Evolutionary conservation across 2,113 vertebrate genomes (phyloP).

Genomic region (Mastomys natalensis): DNA sequence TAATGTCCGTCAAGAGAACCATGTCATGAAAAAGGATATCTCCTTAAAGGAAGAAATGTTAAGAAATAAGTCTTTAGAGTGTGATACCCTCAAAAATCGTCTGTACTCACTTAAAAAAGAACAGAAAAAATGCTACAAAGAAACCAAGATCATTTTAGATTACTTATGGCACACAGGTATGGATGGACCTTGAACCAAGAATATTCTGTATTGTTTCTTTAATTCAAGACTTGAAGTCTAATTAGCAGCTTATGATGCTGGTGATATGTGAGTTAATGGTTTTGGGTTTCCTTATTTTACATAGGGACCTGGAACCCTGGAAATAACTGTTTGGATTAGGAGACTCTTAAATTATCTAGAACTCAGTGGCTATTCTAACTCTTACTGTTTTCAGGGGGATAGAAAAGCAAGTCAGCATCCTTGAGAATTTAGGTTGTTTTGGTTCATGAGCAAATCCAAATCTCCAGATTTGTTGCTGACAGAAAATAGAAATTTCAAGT

Average conservation of each 20-base stretch:
- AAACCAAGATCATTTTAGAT: background rate
- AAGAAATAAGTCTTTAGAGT: background rate
- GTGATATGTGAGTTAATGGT: background rate
- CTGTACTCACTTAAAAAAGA: accelerated
- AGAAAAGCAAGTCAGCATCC: background rate
- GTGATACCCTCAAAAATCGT: background rate
- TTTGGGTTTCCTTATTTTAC: background rate
- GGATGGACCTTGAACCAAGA: background rate
- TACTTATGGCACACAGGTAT: conserved; percentile 28
- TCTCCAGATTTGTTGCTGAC: background rate
- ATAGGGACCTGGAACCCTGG: too few relatives aligned
- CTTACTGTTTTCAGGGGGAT: background rate
- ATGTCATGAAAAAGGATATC: background rate
- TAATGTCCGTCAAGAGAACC: background rate
- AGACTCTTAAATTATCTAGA: background rate
- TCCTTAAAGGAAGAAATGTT: background rate
- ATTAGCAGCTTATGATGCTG: background rate
- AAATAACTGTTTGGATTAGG: background rate
- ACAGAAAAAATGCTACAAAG: background rate
- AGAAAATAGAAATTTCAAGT: background rate
- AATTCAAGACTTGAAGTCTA: background rate
- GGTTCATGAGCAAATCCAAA: background rate
- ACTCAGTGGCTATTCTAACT: background rate
- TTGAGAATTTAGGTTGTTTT: background rate
- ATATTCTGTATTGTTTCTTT: background rate